These are phyloP conservation scores for Andrena trimmerana DNA, from an alignment of 2,888 invertebrate species.

Conservation along the genomic window DNA sequence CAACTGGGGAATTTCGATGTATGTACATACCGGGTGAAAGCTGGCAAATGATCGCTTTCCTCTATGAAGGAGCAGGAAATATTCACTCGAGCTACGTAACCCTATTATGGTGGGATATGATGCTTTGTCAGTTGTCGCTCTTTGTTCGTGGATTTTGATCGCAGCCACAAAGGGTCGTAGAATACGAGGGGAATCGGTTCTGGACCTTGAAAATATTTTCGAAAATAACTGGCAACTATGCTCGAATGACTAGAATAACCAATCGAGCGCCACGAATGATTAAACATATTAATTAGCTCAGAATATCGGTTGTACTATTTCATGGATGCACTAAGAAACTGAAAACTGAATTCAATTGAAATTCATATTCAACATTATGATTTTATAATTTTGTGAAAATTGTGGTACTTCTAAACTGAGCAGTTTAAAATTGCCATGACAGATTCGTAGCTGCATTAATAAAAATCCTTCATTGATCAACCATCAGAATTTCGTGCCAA, in stretches of 20 bases:
- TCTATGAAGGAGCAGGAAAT: constrained; percentile 36
- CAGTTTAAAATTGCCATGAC: too few species aligned
- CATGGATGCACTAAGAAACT: too few species aligned
- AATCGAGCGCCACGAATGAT: not conserved
- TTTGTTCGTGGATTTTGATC: constrained; percentile 45
- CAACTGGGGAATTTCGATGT: constrained; percentile 12
- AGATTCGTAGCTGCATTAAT: too few species aligned
- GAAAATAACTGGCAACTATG: not conserved
- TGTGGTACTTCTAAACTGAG: too few species aligned
- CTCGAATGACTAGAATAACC: not conserved
- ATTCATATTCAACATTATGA: not conserved
- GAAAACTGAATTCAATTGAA: too few species aligned
- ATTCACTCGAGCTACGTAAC: constrained; percentile 44
- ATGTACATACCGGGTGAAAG: constrained; percentile 6
- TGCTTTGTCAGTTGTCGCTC: constrained; percentile 43
- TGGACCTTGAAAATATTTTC: constrained; percentile 18
- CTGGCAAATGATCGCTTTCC: constrained; percentile 36
- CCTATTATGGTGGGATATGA: constrained; percentile 38
- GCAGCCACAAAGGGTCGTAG: constrained; percentile 17
- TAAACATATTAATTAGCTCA: not conserved
- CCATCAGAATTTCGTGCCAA: too few species aligned
- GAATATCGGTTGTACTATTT: not conserved
- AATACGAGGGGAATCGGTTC: not conserved
- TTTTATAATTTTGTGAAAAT: not conserved
- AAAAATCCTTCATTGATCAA: too few species aligned